Evolutionary conservation across 1,140 invertebrate genomes (phyloP).

Genomic region (Diorhabda sublineata): DNA sequence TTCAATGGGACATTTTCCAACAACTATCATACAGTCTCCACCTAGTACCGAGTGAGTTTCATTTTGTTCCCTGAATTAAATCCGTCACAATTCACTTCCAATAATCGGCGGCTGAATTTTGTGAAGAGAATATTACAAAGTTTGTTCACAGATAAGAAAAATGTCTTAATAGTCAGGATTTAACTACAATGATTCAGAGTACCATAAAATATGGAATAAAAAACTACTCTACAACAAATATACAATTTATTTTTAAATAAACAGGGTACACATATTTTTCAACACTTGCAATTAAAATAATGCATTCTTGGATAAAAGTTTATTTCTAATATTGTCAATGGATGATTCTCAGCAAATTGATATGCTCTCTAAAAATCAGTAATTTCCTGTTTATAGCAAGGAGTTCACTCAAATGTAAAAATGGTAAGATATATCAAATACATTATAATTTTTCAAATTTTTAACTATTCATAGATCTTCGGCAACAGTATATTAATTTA

Average conservation of each 20-base stretch:
- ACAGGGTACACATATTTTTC: constrained; percentile 6
- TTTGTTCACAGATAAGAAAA: too few species aligned
- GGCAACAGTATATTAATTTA: not conserved
- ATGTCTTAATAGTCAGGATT: too few species aligned
- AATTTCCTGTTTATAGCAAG: constrained; percentile 1
- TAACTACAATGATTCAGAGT: too few species aligned
- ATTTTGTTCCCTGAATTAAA: too few species aligned
- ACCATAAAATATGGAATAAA: not conserved
- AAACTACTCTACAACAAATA: constrained; percentile 9
- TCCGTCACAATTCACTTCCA: too few species aligned
- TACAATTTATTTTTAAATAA: constrained; percentile 10
- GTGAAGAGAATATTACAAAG: too few species aligned
- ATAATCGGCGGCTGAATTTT: too few species aligned
- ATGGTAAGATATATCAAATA: not conserved
- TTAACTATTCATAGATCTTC: not conserved
- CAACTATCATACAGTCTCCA: too few species aligned
- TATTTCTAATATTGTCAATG: constrained; percentile 8
- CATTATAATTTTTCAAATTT: not conserved
- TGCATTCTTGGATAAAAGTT: constrained; percentile 4
- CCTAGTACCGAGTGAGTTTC: too few species aligned
- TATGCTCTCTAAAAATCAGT: not conserved
- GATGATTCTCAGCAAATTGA: not conserved
- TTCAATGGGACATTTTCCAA: too few species aligned
- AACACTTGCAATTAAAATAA: not conserved
- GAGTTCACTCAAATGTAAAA: not conserved